phyloP scores from a whole-genome alignment of 2,113 vertebrate genomes.

The Columba janthina region DNA sequence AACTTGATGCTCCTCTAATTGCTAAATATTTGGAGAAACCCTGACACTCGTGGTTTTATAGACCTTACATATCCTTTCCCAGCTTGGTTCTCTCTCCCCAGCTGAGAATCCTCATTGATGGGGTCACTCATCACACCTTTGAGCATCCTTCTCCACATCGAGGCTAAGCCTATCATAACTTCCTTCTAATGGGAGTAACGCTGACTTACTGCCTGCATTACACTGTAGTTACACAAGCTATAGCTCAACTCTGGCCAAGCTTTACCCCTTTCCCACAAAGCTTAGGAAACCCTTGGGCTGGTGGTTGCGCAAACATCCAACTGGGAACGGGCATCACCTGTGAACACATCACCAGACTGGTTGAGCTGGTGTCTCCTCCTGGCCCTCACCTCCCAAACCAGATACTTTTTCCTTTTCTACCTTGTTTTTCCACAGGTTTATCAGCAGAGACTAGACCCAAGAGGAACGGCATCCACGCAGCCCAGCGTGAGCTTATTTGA shows the following conservation, averaged over 20 bases:
- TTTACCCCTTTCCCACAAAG: neutral
- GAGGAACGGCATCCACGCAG: neutral
- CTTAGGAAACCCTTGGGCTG: neutral
- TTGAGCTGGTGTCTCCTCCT: neutral
- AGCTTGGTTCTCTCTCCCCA: neutral
- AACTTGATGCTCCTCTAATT: neutral
- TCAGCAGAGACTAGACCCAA: neutral
- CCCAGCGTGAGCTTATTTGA: neutral
- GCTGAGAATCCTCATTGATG: neutral
- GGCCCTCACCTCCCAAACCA: neutral
- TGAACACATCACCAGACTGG: neutral
- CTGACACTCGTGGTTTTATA: neutral
- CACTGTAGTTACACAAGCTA: neutral
- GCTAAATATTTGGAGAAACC: neutral
- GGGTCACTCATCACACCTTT: neutral
- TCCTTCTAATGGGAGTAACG: neutral
- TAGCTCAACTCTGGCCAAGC: neutral
- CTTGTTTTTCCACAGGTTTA: neutral
- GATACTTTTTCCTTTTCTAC: neutral
- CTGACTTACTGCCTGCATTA: neutral
- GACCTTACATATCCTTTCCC: neutral
- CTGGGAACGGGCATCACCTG: neutral
- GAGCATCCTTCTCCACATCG: neutral
- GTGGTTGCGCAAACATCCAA: neutral
- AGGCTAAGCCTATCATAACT: neutral